Conservation (phyloP, 2,888 invertebrate species). For the Scaptomyza tumidula region DNA sequence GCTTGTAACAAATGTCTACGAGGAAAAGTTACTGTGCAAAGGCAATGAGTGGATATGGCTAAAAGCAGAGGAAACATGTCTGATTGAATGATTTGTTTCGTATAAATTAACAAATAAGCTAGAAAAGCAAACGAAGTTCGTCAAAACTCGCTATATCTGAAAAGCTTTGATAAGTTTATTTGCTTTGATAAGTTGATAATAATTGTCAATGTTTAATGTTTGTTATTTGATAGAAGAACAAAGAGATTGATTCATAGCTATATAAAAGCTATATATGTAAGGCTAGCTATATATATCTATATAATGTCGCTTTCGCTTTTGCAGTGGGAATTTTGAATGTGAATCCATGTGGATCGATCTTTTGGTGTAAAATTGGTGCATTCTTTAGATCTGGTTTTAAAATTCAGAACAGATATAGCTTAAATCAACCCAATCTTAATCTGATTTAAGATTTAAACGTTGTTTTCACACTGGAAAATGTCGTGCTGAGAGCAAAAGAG, state of each 20-base stretch:
- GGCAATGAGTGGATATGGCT: neutral
- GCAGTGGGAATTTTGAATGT: too few relatives aligned
- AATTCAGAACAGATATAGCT: too few relatives aligned
- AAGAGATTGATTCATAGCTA: neutral
- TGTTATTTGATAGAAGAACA: neutral
- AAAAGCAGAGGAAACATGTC: neutral
- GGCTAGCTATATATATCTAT: too few relatives aligned
- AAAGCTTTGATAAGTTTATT: neutral
- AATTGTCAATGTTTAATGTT: neutral
- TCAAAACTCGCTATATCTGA: neutral
- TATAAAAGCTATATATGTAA: too few relatives aligned
- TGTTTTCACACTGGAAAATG: conserved; percentile 8
- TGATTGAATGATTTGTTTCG: neutral
- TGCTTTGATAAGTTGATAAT: neutral
- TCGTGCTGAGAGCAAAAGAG: neutral
- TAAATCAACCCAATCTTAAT: neutral
- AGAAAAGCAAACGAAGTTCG: neutral
- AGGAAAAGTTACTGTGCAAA: conserved; percentile 1
- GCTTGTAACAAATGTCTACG: conserved; percentile 20
- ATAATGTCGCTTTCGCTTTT: neutral
- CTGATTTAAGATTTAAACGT: conserved; percentile 8
- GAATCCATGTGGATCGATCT: too few relatives aligned
- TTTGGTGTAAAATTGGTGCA: too few relatives aligned
- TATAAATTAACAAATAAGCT: neutral
- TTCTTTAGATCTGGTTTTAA: too few relatives aligned